Evolutionary conservation across 2,113 vertebrate species (phyloP), one percentile per base, ranked within the genome.

Genomic region (Shinisaurus crocodilurus): DNA sequence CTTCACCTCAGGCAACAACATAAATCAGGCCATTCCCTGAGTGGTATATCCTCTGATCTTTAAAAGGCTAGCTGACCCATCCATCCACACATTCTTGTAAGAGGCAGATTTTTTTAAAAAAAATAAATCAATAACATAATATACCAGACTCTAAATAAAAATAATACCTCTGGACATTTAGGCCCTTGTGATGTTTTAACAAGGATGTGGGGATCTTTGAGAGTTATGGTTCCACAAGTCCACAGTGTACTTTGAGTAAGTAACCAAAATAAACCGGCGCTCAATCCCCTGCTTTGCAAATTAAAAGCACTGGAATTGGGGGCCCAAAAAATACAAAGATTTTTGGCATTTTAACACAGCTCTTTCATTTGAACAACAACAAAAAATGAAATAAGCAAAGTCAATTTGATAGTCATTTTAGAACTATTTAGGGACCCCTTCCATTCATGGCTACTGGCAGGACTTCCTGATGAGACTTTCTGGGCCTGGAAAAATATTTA

Each of bases 91-190:
- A 90, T 93, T 92, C 27, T 89, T 94, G 95, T 87, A 43, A 94
- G 91, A 82, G 87, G 9, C 3, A 96, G 89, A 95, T 93, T 54
- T 81, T 32, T 80, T 6, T 34, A 91, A 91, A 96, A 50, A 50
- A 60, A 60, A 60, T 13, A 60, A 60, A 60, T 20, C 60, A 85
- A 25, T 57, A 63, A 72, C 7, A 88, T 90, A 96, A 88, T 91
- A 88, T 91, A 96, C 23, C 72, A 86, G 70, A 45, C 83, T 94
- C 91, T 95, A 96, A 97, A 96, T 95, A 92, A 77, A 87, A 72
- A 79, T 79, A 93, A 94, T 92, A 89, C 94, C 29, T 74, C 82
- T 1, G 4, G 7, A 43, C 87, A 76, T 92, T 86, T 77, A 90
- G 82, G 86, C 34, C 80, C 76, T 85, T 12, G 8, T 5, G 43